A percentile compares a stretch with the other conserved stretches of the same genome.
Conservation (phyloP, 2,797 vertebrate species). For the Pogoniulus pusillus region DNA sequence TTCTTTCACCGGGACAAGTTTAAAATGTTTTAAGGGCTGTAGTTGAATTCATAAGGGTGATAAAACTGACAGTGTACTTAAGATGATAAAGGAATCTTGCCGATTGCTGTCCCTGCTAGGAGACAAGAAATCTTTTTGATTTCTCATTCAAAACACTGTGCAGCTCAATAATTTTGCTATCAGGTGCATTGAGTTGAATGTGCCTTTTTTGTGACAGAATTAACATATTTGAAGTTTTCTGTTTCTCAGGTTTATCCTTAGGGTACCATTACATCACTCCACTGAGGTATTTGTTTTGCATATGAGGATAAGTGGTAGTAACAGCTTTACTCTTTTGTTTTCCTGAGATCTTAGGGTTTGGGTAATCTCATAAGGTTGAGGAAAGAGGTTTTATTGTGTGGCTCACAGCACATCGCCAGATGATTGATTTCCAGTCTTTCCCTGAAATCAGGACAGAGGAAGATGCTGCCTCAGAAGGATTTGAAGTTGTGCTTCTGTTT, state of each 20-base stretch:
- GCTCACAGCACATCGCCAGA: background rate
- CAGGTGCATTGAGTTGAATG: background rate
- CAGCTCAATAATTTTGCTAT: constrained; percentile 15
- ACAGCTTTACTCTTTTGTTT: too few species aligned
- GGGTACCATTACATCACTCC: background rate
- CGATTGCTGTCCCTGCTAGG: background rate
- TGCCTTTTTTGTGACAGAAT: background rate
- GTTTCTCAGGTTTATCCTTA: background rate
- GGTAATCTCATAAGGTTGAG: background rate
- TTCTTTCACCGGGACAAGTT: background rate
- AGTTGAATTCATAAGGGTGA: constrained; percentile 15
- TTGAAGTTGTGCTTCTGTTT: background rate
- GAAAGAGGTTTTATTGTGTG: background rate
- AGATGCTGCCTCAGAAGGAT: background rate
- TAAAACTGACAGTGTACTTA: constrained; percentile 37
- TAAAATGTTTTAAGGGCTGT: background rate
- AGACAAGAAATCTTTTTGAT: constrained; percentile 33
- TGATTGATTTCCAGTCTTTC: background rate
- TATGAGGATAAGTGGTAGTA: background rate
- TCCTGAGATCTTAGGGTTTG: background rate
- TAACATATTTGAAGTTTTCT: background rate
- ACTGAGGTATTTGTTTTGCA: background rate
- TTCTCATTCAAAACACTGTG: constrained; percentile 20
- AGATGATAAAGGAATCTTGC: background rate
- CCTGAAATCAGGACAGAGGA: rapidly evolving